phyloP scores from a whole-genome alignment of 2,797 vertebrate species.

The Eleutherodactylus coqui region DNA sequence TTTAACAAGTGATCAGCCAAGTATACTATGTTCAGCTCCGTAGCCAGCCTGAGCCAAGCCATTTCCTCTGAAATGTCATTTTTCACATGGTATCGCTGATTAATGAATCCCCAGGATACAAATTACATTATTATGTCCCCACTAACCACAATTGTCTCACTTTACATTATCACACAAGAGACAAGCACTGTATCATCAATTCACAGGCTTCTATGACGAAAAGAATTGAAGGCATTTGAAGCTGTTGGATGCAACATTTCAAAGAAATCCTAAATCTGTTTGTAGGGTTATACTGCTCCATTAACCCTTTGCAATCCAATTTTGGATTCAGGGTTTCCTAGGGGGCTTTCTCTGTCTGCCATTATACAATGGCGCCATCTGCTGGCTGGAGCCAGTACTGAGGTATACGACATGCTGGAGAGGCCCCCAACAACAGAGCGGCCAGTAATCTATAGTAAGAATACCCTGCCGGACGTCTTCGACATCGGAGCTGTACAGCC shows the following conservation, averaged over 20 bases:
- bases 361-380: too few relatives aligned
- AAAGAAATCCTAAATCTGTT: not conserved
- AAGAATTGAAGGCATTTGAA: not conserved
- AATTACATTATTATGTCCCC: constrained; percentile 23
- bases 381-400: too few relatives aligned
- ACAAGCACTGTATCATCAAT: not conserved
- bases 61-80: constrained; percentile 40
- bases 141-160: constrained; percentile 27
- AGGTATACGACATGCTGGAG: too few relatives aligned
- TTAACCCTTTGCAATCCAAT: too few relatives aligned
- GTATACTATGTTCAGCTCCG: not conserved
- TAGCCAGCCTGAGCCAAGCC: not conserved
- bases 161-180: constrained; percentile 16
- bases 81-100: constrained; percentile 22
- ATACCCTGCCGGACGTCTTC: too few relatives aligned
- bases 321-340: too few relatives aligned
- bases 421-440: too few relatives aligned
- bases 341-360: too few relatives aligned
- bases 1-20: constrained; percentile 33
- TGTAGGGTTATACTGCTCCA: not conserved
- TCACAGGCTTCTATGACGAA: constrained; percentile 6
- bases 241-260: not conserved
- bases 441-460: too few relatives aligned
- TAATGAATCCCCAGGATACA: constrained; percentile 26
- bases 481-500: too few relatives aligned